Conservation (phyloP, 2,888 invertebrate genomes). For the Chrysolina haemoptera region DNA sequence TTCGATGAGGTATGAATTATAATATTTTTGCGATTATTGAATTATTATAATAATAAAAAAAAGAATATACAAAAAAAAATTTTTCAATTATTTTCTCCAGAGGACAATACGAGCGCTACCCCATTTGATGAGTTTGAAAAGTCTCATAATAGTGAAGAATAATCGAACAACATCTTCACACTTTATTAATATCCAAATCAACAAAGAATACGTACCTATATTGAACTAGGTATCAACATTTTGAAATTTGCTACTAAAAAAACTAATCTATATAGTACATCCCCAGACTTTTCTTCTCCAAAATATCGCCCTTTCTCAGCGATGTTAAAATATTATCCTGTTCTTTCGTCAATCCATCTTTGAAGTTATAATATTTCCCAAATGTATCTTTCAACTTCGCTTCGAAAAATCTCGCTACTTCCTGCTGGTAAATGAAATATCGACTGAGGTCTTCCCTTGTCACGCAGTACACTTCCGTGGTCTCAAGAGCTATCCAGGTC, state of each 20-base stretch:
- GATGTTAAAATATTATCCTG: background rate
- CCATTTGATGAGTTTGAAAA: too few species aligned
- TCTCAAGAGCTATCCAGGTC: constrained; percentile 60
- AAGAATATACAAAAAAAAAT: too few species aligned
- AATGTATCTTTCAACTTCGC: background rate
- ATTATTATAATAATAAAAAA: too few species aligned
- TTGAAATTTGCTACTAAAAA: background rate
- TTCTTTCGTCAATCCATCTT: background rate
- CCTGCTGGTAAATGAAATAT: background rate
- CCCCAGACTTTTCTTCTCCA: constrained; percentile 13
- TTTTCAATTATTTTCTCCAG: too few species aligned
- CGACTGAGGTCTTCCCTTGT: background rate
- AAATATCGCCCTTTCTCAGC: constrained; percentile 13
- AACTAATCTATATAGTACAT: background rate
- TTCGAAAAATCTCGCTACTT: constrained; percentile 16
- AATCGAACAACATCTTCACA: too few species aligned
- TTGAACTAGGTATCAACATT: too few species aligned
- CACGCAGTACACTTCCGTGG: constrained; percentile 62
- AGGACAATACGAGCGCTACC: too few species aligned
- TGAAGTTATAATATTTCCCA: background rate
- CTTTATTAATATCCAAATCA: too few species aligned
- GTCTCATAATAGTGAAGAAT: too few species aligned
- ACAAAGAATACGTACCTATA: too few species aligned
- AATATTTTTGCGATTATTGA: too few species aligned
- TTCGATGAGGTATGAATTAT: too few species aligned